phyloP scores from a whole-genome alignment of 2,113 vertebrate genomes.

The Lathamus discolor region DNA sequence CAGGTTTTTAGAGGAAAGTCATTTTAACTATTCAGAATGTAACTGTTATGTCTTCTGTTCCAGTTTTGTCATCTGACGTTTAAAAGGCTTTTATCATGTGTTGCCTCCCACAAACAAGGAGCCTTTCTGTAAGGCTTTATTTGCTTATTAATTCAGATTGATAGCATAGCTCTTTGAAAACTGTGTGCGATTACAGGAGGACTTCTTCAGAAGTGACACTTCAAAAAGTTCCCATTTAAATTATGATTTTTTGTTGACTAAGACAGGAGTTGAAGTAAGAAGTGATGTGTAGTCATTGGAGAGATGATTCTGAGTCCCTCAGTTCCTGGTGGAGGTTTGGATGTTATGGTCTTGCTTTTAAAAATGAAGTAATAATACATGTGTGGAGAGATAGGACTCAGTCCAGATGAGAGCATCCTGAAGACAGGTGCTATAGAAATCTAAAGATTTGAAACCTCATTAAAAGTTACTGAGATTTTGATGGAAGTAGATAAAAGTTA shows the following conservation, averaged over 20 bases:
- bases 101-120: background rate
- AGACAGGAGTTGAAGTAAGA: background rate
- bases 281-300: background rate
- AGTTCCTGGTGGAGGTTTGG: background rate
- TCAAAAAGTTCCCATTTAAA: background rate
- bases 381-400: background rate
- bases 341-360: background rate
- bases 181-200: background rate
- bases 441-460: background rate
- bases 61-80: background rate
- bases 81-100: background rate
- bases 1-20: background rate
- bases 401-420: background rate
- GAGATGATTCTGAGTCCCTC: background rate
- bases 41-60: background rate
- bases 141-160: background rate
- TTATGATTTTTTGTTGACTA: background rate
- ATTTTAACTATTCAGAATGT: background rate
- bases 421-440: background rate
- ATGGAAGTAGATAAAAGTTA: background rate
- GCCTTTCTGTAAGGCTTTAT: background rate
- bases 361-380: background rate
- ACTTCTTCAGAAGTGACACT: background rate
- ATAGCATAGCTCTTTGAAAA: background rate
- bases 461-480: conserved; percentile 34